These are phyloP conservation scores for Diarsia mendica DNA, from an alignment of 2,888 invertebrate genomes.

Conservation along the genomic window DNA sequence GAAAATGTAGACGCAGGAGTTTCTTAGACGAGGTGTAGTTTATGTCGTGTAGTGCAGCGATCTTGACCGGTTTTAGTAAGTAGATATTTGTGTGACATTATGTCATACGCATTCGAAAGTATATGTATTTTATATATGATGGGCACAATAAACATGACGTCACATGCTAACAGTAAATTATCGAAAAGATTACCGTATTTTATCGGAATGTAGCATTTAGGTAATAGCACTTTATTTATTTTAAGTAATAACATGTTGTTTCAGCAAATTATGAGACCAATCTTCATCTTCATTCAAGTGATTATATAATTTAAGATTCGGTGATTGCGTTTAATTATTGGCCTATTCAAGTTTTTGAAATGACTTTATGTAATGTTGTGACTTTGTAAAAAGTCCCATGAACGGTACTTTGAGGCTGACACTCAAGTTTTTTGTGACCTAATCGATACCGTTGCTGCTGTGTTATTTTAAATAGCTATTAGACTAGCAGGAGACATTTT, in stretches of 20 bases:
- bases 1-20: constrained; percentile 30
- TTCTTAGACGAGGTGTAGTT: constrained; percentile 42
- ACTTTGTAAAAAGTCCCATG: constrained; percentile 42
- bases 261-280: constrained; percentile 41
- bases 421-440: constrained; percentile 43
- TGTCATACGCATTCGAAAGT: constrained; percentile 59
- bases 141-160: constrained; percentile 5
- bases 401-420: constrained; percentile 41
- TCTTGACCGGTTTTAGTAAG: constrained; percentile 60
- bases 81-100: constrained; percentile 41
- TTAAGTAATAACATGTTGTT: constrained; percentile 48
- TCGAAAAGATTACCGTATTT: background rate
- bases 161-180: constrained; percentile 21
- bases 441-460: constrained; percentile 38
- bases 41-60: constrained; percentile 32
- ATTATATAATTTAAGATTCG: constrained; percentile 64
- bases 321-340: constrained; percentile 66
- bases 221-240: constrained; percentile 47
- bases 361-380: constrained; percentile 66
- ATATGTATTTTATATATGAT: constrained; percentile 18
- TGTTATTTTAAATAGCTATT: constrained; percentile 38
- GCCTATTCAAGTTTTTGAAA: constrained; percentile 62
- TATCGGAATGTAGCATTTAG: constrained; percentile 32
- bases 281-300: constrained; percentile 42
- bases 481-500: constrained; percentile 28